Evolutionary conservation across 2,797 vertebrate species (phyloP), one percentile per base, ranked within the genome.

Genomic region (Acanthornis magna): DNA sequence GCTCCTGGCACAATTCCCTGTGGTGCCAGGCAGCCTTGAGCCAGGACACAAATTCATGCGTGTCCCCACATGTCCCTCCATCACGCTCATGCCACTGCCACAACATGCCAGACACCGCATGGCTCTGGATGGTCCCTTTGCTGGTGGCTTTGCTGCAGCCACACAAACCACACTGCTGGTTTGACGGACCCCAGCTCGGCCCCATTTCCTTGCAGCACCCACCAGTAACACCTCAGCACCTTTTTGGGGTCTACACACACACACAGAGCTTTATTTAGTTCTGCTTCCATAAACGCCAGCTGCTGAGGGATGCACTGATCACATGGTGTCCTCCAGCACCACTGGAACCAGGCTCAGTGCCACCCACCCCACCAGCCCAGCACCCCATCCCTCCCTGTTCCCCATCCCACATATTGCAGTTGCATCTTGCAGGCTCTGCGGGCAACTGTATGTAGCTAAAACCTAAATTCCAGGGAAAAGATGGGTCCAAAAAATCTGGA

Each of bases 401-500:
- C n/a, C 13, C 20, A 87, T 58, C 47, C 57, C 79, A 77, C 9
- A 10, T 53, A 60, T 11, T 29, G 86, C 71, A 78, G 91, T 68
- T 51, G 22, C 85, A 91, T 45, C 95, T 89, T 85, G 51, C 83
- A 61, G 60, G 57, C 58, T 89, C 58, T 89, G 42, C 0, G 0
- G 66, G 89, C 91, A 94, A 90, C 85, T 74, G 93, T 94, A 85
- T 58, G 55, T 3, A 7, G 91, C 34, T 90, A 83, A 77, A 92
- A 66, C 93, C 94, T 63, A 74, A 77, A 95, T 95, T 95, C 92
- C 36, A 9, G 47, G 62, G 84, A 91, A 95, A 95, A 93, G 94
- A 94, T 27, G 47, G 90, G 91, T 96, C 95, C 93, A 74, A 96
- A 96, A 76, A 95, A 96, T 7, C 80, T 6, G 20, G 76, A 70